Evolutionary conservation across 2,797 vertebrate genomes (phyloP).

Genomic region (Nyctibius grandis): DNA sequence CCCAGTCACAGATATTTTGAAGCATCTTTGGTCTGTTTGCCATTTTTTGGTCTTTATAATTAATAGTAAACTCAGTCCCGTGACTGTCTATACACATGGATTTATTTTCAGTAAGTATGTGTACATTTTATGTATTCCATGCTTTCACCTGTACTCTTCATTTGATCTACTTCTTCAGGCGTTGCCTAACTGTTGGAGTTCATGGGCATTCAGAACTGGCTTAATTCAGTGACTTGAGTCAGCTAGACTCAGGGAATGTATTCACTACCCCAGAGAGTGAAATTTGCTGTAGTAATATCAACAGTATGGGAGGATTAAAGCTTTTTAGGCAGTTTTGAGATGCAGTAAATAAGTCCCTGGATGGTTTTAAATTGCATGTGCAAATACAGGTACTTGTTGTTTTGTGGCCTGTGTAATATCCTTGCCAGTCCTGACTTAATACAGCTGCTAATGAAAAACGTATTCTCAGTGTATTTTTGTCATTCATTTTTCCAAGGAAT

Average conservation of each 20-base stretch:
- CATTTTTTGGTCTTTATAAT: not conserved
- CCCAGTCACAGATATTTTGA: not conserved
- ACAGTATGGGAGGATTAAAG: not conserved
- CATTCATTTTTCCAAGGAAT: not conserved
- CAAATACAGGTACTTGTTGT: not conserved
- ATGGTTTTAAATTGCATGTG: not conserved
- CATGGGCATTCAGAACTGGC: not conserved
- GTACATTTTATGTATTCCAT: not conserved
- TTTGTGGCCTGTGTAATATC: not conserved
- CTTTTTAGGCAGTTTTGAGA: not conserved
- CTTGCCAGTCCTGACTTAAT: not conserved
- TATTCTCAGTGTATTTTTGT: not conserved
- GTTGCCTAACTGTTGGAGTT: not conserved
- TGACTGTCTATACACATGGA: not conserved
- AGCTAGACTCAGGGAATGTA: not conserved
- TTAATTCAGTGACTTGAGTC: not conserved
- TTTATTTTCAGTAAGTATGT: not conserved
- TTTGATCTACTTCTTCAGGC: not conserved
- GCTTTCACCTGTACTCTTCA: not conserved
- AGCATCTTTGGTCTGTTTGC: not conserved
- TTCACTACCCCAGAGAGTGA: not conserved
- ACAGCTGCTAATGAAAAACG: not conserved
- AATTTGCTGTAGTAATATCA: not conserved
- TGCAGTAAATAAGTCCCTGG: not conserved
- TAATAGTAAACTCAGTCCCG: not conserved